Base-by-base conservation (phyloP, 2,888 invertebrate species). In the Strigamia maritima region DNA sequence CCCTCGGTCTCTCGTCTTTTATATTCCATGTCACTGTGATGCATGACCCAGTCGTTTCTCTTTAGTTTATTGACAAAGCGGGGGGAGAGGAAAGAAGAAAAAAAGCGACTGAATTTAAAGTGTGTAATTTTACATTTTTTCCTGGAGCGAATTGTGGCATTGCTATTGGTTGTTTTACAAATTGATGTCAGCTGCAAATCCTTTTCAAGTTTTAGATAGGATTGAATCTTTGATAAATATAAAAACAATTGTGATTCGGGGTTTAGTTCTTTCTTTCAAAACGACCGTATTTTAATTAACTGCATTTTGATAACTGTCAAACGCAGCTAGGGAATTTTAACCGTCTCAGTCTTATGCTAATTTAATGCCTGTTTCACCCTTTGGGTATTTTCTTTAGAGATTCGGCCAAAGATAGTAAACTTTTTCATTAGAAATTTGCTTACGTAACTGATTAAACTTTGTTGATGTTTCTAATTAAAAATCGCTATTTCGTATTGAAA, bases 161-260 rank as follows among this genome's bases (percentile, higher is more conserved):
- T 26, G 70, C 70, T 70, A 70, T 70, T 70, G 70, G 70, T 70
- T 70, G 70, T 70, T 28, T 28, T 70, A 54, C 70, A 70, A 70
- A 70, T 70, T 70, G 70, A 70, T 70, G 70, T 70, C 70, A 70
- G 70, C n/a, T 70, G 70, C 70, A 70, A 70, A 70, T 70, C 70
- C 70, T 24, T 70, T 70, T 28, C 70, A 70, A 2, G 70, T 70
- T 70, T 28, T 16, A 26, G 14, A 70, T 24, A 28, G 70, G 70
- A 24, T 70, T 70, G 26, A 12, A 26, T 70, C 70, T 70, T 70
- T 70, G 24, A 70, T n/a, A 54, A 54, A 54, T 54, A 70, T 10
- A 70, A 70, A 70, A 70, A 70, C 70, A 70, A 70, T 70, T 70
- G 24, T 7, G 70, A 70, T 70, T 70, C 28, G 54, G 54, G 12